Evolutionary conservation across 2,888 invertebrate species (phyloP), one percentile per base, ranked within the genome.

Genomic region (Melanostoma mellinum): DNA sequence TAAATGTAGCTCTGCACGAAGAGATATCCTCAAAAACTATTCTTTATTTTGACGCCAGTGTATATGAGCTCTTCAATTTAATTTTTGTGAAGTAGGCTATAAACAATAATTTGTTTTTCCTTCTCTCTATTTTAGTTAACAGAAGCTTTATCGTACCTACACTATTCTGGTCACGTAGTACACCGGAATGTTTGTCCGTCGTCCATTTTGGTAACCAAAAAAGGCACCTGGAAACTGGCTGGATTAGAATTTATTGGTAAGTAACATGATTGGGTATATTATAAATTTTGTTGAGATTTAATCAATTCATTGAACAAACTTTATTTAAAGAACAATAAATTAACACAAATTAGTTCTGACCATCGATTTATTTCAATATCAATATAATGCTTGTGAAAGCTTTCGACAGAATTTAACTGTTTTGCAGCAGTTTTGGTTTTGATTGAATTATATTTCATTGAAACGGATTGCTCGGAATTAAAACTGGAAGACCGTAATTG

Each of bases 111-210:
- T 33, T 38, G 36, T 10, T 46, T 40, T 69, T 74, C 56, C 36
- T 38, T 44, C 30, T 71, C 52, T 5, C 58, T 48, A 60, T n/a
- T 92, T n/a, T 93, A 98, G 98, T 95, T 99, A 87, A 96, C 97
- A 71, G 99, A 99, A 90, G 99, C 98, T 5, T 93, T 99, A 85
- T 94, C 97, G 85, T 98, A 96, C 92, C 93, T 99, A 85, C 99
- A 99, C 92, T 96, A 96, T 92, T 95, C 95, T 44, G 94, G 95
- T 86, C 95, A 95, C 91, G 94, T 97, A 88, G 93, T 99, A 86
- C 99, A 99, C 91, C 95, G 98, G 88, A 99, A 99, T 92, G 95
- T 99, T 53, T 98, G 97, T 90, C 99, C 99, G 2, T 95, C 96
- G 87, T 96, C 97, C 87, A 96, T 99, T 87, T 93, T 98, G 87